A percentile compares a stretch with the other conserved stretches of the same genome.
These are phyloP conservation scores for Podocnemis expansa DNA, from an alignment of 2,113 vertebrate species.

Conservation along the genomic window DNA sequence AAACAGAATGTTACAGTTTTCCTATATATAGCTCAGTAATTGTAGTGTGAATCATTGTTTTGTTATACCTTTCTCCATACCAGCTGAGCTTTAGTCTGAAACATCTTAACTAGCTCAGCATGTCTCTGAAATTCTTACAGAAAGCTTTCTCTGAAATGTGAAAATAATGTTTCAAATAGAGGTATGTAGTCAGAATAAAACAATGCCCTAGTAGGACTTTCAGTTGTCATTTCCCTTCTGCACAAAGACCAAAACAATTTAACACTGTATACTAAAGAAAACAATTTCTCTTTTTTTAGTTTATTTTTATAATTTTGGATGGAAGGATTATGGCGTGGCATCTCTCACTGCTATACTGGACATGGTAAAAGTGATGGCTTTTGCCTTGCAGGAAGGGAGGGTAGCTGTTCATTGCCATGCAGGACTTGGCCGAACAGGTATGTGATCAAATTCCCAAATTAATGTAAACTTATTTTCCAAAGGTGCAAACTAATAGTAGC, in stretches of 20 bases:
- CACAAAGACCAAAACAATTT: not conserved
- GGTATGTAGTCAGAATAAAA: not conserved
- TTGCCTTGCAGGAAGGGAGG: conserved; percentile 94
- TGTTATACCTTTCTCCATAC: conserved; percentile 51
- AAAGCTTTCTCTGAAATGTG: not conserved
- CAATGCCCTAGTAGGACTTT: too few relatives aligned
- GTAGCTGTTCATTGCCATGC: conserved; percentile 95
- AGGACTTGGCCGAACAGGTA: conserved; percentile 96
- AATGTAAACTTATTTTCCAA: not conserved
- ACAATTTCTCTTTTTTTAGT: conserved; percentile 79
- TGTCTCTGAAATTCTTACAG: conserved; percentile 25
- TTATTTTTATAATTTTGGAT: conserved; percentile 99
- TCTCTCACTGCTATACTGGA: conserved; percentile 95
- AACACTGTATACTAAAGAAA: not conserved
- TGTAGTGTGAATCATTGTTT: conserved; percentile 40
- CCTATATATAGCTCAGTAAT: conserved; percentile 29
- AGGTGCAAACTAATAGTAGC: not conserved
- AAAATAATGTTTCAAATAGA: conserved; percentile 2
- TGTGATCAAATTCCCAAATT: not conserved
- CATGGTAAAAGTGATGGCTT: conserved; percentile 98
- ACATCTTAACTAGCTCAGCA: not conserved
- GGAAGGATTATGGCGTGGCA: conserved; percentile 98
- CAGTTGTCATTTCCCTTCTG: not conserved
- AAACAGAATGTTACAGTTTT: conserved; percentile 6
- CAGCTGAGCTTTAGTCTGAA: conserved; percentile 35